Evolutionary conservation across 2,797 vertebrate genomes (phyloP).

Genomic region (Falco columbarius): DNA sequence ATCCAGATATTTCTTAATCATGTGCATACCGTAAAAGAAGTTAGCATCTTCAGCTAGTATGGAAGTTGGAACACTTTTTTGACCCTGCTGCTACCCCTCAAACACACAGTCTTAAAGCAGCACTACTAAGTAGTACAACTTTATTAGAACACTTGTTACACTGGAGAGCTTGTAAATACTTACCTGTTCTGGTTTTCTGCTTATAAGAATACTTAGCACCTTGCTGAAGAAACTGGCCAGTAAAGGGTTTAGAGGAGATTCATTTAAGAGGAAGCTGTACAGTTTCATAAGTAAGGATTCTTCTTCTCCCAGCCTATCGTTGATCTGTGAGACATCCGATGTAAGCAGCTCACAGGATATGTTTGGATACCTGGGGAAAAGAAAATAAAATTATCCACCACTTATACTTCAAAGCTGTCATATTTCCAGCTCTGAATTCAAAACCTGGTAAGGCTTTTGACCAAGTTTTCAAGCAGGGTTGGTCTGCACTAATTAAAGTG

Average conservation of each 20-base stretch:
- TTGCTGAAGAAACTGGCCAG: conserved; percentile 99
- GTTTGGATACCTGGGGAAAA: conserved; percentile 89
- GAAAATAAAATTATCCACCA: background rate
- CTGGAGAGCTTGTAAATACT: background rate
- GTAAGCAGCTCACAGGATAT: conserved; percentile 98
- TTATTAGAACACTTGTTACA: background rate
- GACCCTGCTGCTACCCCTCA: background rate
- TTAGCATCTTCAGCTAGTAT: background rate
- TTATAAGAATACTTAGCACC: conserved; percentile 98
- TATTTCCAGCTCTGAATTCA: background rate
- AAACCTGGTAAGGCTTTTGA: background rate
- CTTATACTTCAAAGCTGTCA: background rate
- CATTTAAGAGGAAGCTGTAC: conserved; percentile 93
- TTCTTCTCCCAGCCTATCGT: conserved; percentile 95
- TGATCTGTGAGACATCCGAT: conserved; percentile 95
- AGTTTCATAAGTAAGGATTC: conserved; percentile 92
- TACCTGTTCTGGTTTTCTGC: conserved; percentile 98
- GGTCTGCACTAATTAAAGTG: background rate
- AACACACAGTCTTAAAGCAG: background rate
- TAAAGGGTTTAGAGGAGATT: conserved; percentile 93
- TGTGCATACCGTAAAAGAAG: background rate
- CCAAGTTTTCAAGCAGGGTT: background rate
- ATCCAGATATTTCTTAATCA: background rate
- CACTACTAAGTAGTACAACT: background rate
- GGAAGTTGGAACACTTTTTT: background rate